phyloP scores from a whole-genome alignment of 2,113 vertebrate species.

The Zosterops pallidus region DNA sequence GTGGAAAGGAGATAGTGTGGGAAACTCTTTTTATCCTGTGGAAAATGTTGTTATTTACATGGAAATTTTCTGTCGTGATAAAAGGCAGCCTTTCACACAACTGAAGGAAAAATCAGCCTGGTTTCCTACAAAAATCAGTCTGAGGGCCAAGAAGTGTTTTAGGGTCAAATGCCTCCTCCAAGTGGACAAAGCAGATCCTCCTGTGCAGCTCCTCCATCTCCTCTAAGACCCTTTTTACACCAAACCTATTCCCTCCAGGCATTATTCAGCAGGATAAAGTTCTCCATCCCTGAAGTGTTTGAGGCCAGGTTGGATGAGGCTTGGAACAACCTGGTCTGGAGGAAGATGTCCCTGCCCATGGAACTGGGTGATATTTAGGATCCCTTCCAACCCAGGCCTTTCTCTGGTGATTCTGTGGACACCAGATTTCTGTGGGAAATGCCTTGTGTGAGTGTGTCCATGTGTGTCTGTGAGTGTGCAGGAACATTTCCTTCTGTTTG shows the following conservation, averaged over 20 bases:
- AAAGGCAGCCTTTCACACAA: neutral
- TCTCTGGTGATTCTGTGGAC: neutral
- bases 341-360: neutral
- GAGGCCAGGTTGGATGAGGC: accelerated
- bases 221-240: neutral
- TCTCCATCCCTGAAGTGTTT: no score
- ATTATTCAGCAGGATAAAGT: neutral
- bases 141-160: neutral
- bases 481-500: accelerated
- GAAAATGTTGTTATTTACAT: neutral
- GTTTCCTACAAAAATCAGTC: neutral
- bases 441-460: accelerated
- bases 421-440: neutral
- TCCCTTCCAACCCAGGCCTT: neutral
- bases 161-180: neutral
- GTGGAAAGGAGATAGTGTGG: accelerated
- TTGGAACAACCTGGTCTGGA: no score
- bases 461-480: accelerated
- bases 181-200: neutral
- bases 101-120: neutral
- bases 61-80: neutral
- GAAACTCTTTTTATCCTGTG: neutral
- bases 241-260: neutral
- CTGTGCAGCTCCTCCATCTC: neutral
- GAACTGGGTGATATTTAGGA: neutral